Evolutionary conservation across 2,797 vertebrate genomes (phyloP).

Genomic region (Chanos chanos): DNA sequence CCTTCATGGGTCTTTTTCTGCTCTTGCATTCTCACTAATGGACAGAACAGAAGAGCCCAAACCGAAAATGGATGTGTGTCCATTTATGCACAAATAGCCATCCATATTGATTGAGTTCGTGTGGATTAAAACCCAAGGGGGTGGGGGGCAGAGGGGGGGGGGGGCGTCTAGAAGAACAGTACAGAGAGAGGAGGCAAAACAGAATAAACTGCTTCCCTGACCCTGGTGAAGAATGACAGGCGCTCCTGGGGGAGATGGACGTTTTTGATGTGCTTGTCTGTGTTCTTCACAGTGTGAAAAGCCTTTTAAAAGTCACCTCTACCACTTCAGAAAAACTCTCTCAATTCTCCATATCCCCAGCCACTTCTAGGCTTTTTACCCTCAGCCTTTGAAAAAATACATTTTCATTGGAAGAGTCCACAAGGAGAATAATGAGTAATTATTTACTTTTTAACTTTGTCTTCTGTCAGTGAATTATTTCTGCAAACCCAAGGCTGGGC

Average conservation of each 20-base stretch:
- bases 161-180: slow-evolving; percentile 21
- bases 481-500: no score
- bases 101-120: slow-evolving; percentile 24
- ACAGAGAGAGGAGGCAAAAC: slow-evolving; percentile 38
- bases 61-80: slow-evolving; percentile 4
- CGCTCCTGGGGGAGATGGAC: slow-evolving; percentile 41
- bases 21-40: slow-evolving; percentile 21
- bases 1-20: not conserved
- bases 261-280: slow-evolving; percentile 52
- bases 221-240: slow-evolving; percentile 49
- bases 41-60: slow-evolving; percentile 12
- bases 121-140: slow-evolving; percentile 11
- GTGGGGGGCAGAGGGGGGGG: not conserved
- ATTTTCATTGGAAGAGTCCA: not conserved
- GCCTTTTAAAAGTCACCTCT: slow-evolving; percentile 56
- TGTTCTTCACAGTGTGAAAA: slow-evolving; percentile 58
- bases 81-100: not conserved
- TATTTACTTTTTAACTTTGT: no score
- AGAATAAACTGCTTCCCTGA: slow-evolving; percentile 51
- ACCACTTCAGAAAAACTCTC: slow-evolving; percentile 44
- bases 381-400: not conserved
- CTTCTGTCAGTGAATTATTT: no score
- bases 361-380: not conserved
- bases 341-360: slow-evolving; percentile 17
- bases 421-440: not conserved